phyloP scores from a whole-genome alignment of 2,113 vertebrate species.

The Myotis brandtii region DNA sequence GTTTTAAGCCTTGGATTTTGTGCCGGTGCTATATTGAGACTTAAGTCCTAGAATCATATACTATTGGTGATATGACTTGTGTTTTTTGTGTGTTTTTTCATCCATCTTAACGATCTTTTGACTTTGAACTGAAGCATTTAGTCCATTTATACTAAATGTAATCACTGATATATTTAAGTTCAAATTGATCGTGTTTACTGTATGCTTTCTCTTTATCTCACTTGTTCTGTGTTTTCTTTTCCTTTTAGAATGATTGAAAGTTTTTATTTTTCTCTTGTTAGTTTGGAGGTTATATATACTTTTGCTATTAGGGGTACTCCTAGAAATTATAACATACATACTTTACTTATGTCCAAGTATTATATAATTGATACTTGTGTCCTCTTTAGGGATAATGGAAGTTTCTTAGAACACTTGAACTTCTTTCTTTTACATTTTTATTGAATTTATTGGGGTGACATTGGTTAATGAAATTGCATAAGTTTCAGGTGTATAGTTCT shows the following conservation, averaged over 20 bases:
- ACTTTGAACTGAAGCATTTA: slow-evolving; percentile 8
- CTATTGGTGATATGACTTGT: neutral
- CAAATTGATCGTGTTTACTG: neutral
- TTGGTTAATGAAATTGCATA: neutral
- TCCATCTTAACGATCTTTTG: neutral
- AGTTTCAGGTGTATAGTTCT: neutral
- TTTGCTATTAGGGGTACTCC: neutral
- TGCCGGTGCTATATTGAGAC: neutral
- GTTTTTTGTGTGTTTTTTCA: neutral
- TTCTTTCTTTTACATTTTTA: neutral
- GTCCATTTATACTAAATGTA: neutral
- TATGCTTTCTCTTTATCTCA: neutral
- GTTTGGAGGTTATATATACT: neutral
- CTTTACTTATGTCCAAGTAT: neutral
- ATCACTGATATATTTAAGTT: neutral
- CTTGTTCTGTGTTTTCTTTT: neutral
- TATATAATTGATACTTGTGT: slow-evolving; percentile 4
- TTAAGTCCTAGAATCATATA: neutral
- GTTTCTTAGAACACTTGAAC: neutral
- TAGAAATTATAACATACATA: neutral
- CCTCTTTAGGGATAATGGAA: neutral
- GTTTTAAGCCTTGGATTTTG: slow-evolving; percentile 25
- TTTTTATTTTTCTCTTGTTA: neutral
- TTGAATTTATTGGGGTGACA: neutral
- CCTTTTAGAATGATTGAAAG: neutral